phyloP scores from a whole-genome alignment of 2,797 vertebrate species.

The Bradypodion ventrale region DNA sequence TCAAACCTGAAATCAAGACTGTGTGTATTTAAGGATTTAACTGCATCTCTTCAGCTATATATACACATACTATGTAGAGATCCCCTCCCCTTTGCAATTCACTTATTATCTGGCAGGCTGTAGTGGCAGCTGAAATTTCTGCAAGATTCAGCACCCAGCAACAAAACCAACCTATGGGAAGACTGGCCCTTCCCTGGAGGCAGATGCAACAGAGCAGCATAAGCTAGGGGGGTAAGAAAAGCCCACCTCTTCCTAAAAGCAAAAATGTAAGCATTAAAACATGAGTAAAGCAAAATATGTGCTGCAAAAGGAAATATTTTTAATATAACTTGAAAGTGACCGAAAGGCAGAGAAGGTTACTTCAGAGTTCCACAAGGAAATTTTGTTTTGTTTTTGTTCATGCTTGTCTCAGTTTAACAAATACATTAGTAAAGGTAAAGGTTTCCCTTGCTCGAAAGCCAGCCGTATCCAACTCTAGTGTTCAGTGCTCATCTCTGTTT shows the following conservation, averaged over 20 bases:
- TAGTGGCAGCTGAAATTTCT: slow-evolving; percentile 19
- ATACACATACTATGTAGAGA: neutral
- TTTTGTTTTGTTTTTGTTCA: neutral
- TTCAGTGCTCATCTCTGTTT: too few relatives aligned
- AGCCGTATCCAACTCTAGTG: too few relatives aligned
- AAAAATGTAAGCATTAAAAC: neutral
- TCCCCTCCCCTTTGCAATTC: neutral
- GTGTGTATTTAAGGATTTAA: neutral
- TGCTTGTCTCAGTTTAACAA: neutral
- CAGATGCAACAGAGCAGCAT: slow-evolving; percentile 10
- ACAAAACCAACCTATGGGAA: slow-evolving; percentile 44
- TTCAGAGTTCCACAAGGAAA: neutral
- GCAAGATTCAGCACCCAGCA: slow-evolving; percentile 28
- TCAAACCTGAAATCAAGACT: neutral
- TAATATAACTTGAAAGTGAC: neutral
- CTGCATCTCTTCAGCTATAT: neutral
- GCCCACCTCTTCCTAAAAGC: slow-evolving; percentile 40
- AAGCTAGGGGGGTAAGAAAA: slow-evolving; percentile 56
- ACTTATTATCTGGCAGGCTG: neutral
- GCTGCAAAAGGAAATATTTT: slow-evolving; percentile 28
- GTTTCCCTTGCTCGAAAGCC: too few relatives aligned
- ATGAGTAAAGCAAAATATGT: slow-evolving; percentile 24
- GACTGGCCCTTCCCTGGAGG: slow-evolving; percentile 41
- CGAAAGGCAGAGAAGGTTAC: neutral
- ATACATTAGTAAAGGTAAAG: too few relatives aligned